Percentiles rank a stretch among this genome's conserved stretches.
phyloP scores from a whole-genome alignment of 2,888 invertebrate genomes.

The Eretmocerus hayati region DNA sequence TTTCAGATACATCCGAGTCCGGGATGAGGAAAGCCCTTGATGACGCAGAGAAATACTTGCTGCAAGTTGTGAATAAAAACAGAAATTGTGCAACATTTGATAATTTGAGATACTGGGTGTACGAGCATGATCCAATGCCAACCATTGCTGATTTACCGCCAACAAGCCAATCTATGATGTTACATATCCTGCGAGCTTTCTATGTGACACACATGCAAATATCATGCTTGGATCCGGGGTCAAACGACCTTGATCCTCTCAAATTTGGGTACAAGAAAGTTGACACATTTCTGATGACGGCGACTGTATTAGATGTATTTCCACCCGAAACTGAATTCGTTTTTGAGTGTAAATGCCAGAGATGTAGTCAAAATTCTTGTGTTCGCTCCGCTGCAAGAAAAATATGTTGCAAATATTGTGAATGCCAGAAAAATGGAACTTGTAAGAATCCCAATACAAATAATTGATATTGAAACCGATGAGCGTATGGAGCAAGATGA shows the following conservation, averaged over 20 bases:
- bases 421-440: neutral
- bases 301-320: too few relatives aligned
- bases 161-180: neutral
- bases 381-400: neutral
- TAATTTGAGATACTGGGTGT: neutral
- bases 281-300: too few relatives aligned
- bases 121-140: neutral
- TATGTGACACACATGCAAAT: neutral
- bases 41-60: neutral
- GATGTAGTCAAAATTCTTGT: neutral
- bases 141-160: neutral
- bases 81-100: neutral
- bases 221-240: neutral
- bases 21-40: neutral
- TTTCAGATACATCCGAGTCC: neutral
- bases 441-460: neutral
- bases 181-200: neutral
- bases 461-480: too few relatives aligned
- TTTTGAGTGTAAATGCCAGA: neutral
- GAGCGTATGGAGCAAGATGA: too few relatives aligned
- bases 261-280: neutral
- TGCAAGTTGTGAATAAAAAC: neutral
- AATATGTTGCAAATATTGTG: neutral
- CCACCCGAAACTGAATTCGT: neutral
- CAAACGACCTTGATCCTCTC: neutral